Conservation (phyloP, 2,888 invertebrate species). For the Torymus aiolomorphi region DNA sequence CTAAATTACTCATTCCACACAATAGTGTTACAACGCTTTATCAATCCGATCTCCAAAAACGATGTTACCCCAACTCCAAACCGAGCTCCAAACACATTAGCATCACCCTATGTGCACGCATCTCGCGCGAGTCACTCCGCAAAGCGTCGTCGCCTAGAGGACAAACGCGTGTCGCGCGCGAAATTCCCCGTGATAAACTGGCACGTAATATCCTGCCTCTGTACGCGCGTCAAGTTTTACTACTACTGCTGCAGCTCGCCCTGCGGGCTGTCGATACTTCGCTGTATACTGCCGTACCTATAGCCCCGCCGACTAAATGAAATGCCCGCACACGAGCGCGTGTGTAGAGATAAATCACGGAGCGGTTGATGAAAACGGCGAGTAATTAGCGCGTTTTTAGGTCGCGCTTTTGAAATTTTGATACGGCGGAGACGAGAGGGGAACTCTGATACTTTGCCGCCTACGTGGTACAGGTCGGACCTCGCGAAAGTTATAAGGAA, state of each 20-base stretch:
- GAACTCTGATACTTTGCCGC: no score
- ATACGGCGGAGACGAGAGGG: not conserved
- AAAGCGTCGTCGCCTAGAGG: constrained; percentile 19
- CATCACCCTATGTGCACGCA: no score
- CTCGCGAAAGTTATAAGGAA: not conserved
- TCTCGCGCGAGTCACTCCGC: constrained; percentile 1
- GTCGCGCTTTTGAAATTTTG: constrained; percentile 1
- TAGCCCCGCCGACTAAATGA: constrained; percentile 21
- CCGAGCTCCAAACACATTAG: no score
- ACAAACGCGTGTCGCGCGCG: not conserved
- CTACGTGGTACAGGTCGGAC: not conserved
- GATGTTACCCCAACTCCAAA: no score
- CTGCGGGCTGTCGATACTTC: constrained; percentile 37
- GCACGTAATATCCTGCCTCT: constrained; percentile 48
- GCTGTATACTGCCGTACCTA: not conserved
- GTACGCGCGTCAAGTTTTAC: constrained; percentile 40
- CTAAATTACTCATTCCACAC: no score
- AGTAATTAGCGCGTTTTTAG: no score
- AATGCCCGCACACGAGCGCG: not conserved
- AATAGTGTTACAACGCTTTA: no score
- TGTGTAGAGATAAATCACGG: no score
- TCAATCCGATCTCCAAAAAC: no score
- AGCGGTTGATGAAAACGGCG: no score
- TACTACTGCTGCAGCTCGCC: not conserved
- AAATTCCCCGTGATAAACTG: constrained; percentile 39